Evolutionary conservation across 2,797 vertebrate genomes (phyloP).

Genomic region (Erithacus rubecula): DNA sequence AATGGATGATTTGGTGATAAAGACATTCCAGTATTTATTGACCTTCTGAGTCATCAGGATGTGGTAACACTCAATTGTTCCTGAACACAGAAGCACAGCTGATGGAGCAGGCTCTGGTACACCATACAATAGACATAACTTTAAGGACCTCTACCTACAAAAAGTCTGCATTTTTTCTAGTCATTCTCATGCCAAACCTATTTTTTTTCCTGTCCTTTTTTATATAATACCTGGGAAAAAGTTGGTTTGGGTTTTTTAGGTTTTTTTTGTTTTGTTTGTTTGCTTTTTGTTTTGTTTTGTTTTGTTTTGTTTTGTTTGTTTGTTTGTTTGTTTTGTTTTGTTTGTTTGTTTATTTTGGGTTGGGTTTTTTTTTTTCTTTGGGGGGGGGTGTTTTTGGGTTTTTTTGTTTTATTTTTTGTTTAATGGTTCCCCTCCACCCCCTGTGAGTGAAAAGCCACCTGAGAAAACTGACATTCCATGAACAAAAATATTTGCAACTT

Average conservation of each 20-base stretch:
- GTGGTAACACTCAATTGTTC: neutral
- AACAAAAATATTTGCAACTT: neutral
- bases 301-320: neutral
- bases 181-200: neutral
- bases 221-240: neutral
- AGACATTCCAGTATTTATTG: neutral
- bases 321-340: too few species aligned
- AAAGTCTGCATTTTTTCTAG: neutral
- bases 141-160: neutral
- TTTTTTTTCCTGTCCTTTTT: neutral
- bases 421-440: neutral
- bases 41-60: neutral
- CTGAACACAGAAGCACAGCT: neutral
- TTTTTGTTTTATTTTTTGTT: neutral
- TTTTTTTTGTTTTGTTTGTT: neutral
- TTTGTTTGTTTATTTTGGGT: too few species aligned
- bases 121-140: neutral
- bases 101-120: neutral
- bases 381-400: too few species aligned
- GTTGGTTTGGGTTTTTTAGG: neutral
- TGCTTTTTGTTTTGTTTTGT: neutral
- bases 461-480: neutral
- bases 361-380: neutral
- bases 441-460: neutral
- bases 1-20: neutral